Conservation (phyloP, 2,113 vertebrate species). For the Oostethus manadensis region DNA sequence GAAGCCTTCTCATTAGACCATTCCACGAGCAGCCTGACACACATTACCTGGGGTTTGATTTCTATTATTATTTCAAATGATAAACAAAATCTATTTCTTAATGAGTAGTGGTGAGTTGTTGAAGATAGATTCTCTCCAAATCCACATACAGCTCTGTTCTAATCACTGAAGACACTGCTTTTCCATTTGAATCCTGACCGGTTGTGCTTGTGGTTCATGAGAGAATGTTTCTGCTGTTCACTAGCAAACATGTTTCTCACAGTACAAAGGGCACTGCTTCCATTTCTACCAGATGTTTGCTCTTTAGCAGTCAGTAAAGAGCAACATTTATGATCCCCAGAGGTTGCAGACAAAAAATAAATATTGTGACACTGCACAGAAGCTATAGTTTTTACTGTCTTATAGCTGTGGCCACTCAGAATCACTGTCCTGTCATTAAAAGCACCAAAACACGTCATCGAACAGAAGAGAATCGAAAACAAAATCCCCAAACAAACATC, state of each 20-base stretch:
- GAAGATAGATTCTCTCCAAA: constrained; percentile 44
- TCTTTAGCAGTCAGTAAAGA: constrained; percentile 48
- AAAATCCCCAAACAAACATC: too few relatives aligned
- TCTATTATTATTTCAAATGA: constrained; percentile 72
- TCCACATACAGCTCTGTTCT: constrained; percentile 21
- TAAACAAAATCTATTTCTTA: constrained; percentile 69
- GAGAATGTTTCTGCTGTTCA: constrained; percentile 3
- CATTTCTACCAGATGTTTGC: constrained; percentile 35
- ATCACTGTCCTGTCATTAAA: neutral
- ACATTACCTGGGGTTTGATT: constrained; percentile 73
- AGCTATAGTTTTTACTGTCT: constrained; percentile 8
- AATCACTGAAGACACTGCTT: constrained; percentile 23
- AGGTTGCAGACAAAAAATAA: constrained; percentile 1
- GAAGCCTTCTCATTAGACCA: constrained; percentile 74
- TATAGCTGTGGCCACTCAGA: constrained; percentile 2
- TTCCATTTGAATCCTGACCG: constrained; percentile 20
- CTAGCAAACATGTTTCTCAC: constrained; percentile 12
- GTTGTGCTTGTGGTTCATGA: neutral
- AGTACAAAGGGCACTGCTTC: constrained; percentile 22
- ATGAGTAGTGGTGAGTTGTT: constrained; percentile 60
- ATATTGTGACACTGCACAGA: constrained; percentile 18
- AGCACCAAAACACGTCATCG: neutral
- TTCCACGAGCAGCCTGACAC: constrained; percentile 66
- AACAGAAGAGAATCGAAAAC: neutral
- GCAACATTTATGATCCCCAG: constrained; percentile 33